Evolutionary conservation across 2,888 invertebrate genomes (phyloP).

Genomic region (Pterostichus madidus): DNA sequence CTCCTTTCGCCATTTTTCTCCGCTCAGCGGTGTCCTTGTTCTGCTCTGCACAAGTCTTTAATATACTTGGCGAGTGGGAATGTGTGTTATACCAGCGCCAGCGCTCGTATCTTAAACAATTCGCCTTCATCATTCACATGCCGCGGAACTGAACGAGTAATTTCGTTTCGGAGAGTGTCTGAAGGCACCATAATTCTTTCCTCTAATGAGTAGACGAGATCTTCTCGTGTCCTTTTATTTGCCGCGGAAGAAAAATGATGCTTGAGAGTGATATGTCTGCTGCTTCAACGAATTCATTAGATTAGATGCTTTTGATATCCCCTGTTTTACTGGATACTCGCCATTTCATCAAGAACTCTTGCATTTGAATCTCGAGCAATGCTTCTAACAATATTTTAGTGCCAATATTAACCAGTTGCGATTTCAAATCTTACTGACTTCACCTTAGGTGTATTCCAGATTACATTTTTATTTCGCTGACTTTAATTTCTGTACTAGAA

Average conservation of each 20-base stretch:
- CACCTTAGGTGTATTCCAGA: too few relatives aligned
- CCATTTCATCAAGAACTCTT: too few relatives aligned
- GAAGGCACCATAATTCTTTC: constrained; percentile 58
- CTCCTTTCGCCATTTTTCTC: constrained; percentile 54
- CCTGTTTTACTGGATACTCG: too few relatives aligned
- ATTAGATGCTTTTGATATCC: not conserved
- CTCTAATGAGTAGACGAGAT: constrained; percentile 55
- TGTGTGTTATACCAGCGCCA: constrained; percentile 46
- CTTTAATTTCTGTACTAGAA: too few relatives aligned
- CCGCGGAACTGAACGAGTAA: constrained; percentile 53
- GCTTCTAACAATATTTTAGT: too few relatives aligned
- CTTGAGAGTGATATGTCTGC: constrained; percentile 41
- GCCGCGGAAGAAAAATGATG: constrained; percentile 50
- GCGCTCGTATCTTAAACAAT: constrained; percentile 56
- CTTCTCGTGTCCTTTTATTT: constrained; percentile 51
- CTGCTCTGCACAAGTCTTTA: constrained; percentile 47
- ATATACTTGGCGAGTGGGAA: constrained; percentile 58
- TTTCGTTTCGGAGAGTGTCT: constrained; percentile 56
- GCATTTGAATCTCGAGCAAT: too few relatives aligned
- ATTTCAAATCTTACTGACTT: too few relatives aligned
- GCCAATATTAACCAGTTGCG: too few relatives aligned
- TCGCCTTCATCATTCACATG: constrained; percentile 62
- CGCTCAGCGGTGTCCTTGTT: constrained; percentile 3
- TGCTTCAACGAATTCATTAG: constrained; percentile 27
- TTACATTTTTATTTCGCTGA: too few relatives aligned